Evolutionary conservation across 2,888 invertebrate species (phyloP), one percentile per base, ranked within the genome.

Genomic region (Lathronympha strigana): DNA sequence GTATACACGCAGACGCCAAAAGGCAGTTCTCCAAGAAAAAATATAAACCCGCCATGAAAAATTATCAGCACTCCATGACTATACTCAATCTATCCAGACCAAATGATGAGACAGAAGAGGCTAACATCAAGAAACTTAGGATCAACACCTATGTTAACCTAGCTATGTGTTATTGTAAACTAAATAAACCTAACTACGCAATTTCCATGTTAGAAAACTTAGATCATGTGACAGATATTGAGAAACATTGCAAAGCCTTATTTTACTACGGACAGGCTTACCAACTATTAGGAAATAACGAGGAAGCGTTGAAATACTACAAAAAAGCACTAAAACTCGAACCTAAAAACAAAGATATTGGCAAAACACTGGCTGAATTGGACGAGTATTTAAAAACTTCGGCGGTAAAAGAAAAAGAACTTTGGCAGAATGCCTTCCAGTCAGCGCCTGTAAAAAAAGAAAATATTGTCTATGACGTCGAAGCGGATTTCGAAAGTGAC

Each of bases 291-390:
- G 87, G 84, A 0, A 87, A 80, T 33, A 71, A 75, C 0, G 87
- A 89, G 0, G 71, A 81, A 2, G 89, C 92, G 0, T 63, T 86
- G 0, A 69, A 69, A 1, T 88, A 82, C 40, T 91, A 86, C 36
- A 88, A 84, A 64, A 89, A 84, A 74, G 89, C 92, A 0, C 67
- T 90, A 2, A 88, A 86, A 76, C 63, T 92, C 0, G 90, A 92
- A 55, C 92, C 91, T 0, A 88, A 81, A 58, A 92, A 92, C 57
- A 81, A 78, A 66, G 92, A 91, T 60, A 89, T 92, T 0, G 91
- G 89, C 0, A 72, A 73, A 54, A 76, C 84, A 0, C 60, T 92
- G 11, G 75, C 84, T 0, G 73, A 80, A 5, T 68, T 90, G 23
- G 88, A 92, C 40, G 69, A 61, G 0, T 79, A 78, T 57, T 68